phyloP scores from a whole-genome alignment of 1,140 invertebrate genomes.

The Lucilia sericata region DNA sequence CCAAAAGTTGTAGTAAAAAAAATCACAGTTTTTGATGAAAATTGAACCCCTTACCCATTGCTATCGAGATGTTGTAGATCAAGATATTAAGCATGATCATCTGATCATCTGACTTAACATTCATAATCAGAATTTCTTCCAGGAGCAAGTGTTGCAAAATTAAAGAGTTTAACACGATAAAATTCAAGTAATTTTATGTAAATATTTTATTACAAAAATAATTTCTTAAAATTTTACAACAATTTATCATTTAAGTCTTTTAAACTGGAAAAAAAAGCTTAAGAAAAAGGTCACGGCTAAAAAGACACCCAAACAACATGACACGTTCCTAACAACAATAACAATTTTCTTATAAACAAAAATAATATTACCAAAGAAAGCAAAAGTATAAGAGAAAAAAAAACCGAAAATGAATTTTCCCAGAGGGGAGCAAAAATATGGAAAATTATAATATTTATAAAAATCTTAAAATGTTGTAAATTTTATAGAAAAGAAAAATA shows the following conservation, averaged over 20 bases:
- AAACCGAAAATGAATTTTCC: neutral
- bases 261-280: neutral
- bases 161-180: neutral
- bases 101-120: too few species aligned
- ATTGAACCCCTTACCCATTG: too few species aligned
- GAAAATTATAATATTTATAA: too few species aligned
- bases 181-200: neutral
- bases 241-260: neutral
- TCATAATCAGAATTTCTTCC: too few species aligned
- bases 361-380: neutral
- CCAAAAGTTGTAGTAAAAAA: too few species aligned
- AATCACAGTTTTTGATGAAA: too few species aligned
- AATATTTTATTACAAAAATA: neutral
- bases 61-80: too few species aligned
- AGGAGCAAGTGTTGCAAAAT: too few species aligned
- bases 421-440: neutral
- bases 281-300: slow-evolving; percentile 1
- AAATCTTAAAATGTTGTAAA: too few species aligned
- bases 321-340: too few species aligned
- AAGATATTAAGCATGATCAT: too few species aligned
- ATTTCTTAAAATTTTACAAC: neutral
- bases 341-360: neutral
- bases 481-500: neutral
- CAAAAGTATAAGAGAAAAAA: neutral
- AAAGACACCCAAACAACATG: neutral